phyloP scores from a whole-genome alignment of 2,113 vertebrate genomes.

The cat (Felis catus) region F.catus_Fca126_mat1.0 CM031418.1:78858501-78859000 shows the following conservation, averaged over 20 bases:
- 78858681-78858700: background rate
- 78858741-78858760: background rate
- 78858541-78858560: background rate
- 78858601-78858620: background rate
- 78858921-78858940: background rate
- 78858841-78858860: background rate
- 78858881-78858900: background rate
- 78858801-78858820: background rate
- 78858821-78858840: background rate
- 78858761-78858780: background rate
- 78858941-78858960: background rate
- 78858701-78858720: background rate
- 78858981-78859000: too few species aligned
- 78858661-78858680: background rate
- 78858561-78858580: background rate
- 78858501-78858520: background rate
- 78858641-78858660: background rate
- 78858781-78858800: background rate
- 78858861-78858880: background rate
- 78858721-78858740: background rate
- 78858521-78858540: background rate
- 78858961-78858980: background rate
- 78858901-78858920: background rate
- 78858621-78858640: background rate
- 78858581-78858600: background rate